A percentile compares a stretch with the other conserved stretches of the same genome.
Conservation (phyloP, 2,113 vertebrate species). For the Cebus imitator region DNA sequence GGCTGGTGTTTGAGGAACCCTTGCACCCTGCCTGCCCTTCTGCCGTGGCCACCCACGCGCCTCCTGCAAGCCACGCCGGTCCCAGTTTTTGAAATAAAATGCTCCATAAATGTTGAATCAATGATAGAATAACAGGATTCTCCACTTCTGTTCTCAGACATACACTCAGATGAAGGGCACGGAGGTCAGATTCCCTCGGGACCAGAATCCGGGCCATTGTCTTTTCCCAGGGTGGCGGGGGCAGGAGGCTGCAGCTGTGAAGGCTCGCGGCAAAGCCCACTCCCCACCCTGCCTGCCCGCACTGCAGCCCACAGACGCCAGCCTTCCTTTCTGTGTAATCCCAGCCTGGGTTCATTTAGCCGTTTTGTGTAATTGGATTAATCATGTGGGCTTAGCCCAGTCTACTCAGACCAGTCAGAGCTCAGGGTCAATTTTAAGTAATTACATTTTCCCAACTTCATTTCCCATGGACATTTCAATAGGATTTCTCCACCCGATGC, state of each 20-base stretch:
- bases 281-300: fast-evolving
- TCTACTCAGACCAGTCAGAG: too few relatives aligned
- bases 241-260: fast-evolving
- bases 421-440: neutral
- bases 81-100: neutral
- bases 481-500: fast-evolving
- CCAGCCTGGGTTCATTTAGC: neutral
- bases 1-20: neutral
- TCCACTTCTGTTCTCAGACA: neutral
- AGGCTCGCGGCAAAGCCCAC: neutral
- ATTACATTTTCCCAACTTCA: neutral
- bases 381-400: neutral
- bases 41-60: fast-evolving
- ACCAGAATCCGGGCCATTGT: fast-evolving
- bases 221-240: neutral
- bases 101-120: neutral
- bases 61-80: fast-evolving
- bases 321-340: neutral
- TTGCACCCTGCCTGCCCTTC: neutral
- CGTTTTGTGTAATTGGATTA: neutral
- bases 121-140: fast-evolving
- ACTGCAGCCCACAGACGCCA: fast-evolving
- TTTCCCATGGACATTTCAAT: neutral
- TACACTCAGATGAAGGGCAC: fast-evolving
- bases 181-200: fast-evolving